Conservation (phyloP, 2,113 vertebrate species). For the Saccopteryx leptura region DNA sequence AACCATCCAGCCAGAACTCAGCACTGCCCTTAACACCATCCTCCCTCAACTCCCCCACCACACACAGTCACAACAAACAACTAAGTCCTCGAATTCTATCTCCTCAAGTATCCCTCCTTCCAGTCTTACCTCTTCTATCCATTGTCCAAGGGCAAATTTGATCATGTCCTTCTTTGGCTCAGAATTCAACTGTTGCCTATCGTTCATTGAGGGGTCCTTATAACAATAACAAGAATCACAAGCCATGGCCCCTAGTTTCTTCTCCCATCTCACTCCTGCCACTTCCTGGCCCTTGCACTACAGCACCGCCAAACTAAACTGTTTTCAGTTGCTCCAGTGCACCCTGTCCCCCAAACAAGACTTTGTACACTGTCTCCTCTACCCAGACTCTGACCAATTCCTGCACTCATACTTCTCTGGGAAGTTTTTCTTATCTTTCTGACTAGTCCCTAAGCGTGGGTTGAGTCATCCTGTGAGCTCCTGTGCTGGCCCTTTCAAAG, state of each 20-base stretch:
- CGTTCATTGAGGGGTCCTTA: background rate
- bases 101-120: background rate
- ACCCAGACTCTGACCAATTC: background rate
- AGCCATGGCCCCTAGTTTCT: fast-evolving
- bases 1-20: background rate
- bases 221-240: background rate
- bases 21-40: background rate
- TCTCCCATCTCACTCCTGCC: background rate
- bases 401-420: background rate
- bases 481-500: background rate
- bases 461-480: background rate
- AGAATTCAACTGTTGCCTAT: background rate
- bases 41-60: background rate
- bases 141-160: background rate
- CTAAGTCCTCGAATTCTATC: background rate
- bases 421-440: background rate
- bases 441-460: background rate
- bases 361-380: background rate
- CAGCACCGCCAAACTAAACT: background rate
- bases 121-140: background rate
- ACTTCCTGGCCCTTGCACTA: background rate
- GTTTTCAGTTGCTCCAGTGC: background rate
- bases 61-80: background rate
- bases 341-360: background rate
- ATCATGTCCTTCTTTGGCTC: background rate